Evolutionary conservation across 2,888 invertebrate species (phyloP), one percentile per base, ranked within the genome.

Genomic region (Clusia tigrina): DNA sequence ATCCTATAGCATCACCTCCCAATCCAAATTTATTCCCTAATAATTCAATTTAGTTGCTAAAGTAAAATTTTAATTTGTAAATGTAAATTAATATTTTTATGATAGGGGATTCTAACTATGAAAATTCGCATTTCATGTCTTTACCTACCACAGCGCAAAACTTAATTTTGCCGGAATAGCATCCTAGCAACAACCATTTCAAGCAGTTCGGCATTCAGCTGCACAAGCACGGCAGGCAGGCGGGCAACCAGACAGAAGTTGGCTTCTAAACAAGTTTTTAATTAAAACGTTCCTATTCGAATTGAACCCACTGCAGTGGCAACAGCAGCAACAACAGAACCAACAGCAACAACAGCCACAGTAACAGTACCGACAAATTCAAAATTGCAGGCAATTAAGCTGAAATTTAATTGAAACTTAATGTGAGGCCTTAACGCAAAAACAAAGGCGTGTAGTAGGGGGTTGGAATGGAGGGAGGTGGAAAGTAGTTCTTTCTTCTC

Each of bases 261-360:
- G 20, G 15, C 23, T 9, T 26, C 48, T 25, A 57, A 62, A 62
- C 62, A 62, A 20, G 62, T 62, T 62, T 58, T 62, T 54, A 62
- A 58, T 62, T 57, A 62, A 62, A 46, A 46, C 32, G 32, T 58
- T 58, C 48, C n/a, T n/a, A n/a, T n/a, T 12, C 25, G 24, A 58
- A 15, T 2, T 48, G 18, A 2, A 3, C 5, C 18, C 23, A 42
- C 20, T 22, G 22, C 2, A 37, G 37, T 18, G 20, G 32, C 10
- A 15, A 23, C 17, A 23, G 20, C 18, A 42, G 24, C 23, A 37
- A 59, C 38, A n/a, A 42, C 26, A n/a, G n/a, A n/a, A n/a, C n/a
- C n/a, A n/a, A n/a, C n/a, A n/a, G n/a, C n/a, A 55, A 46, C 46
- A 46, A 58, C 48, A 48, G 24, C n/a, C n/a, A n/a, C 18, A 58